These are phyloP conservation scores for Sula dactylatra DNA, from an alignment of 2,113 vertebrate species.

Conservation along the genomic window DNA sequence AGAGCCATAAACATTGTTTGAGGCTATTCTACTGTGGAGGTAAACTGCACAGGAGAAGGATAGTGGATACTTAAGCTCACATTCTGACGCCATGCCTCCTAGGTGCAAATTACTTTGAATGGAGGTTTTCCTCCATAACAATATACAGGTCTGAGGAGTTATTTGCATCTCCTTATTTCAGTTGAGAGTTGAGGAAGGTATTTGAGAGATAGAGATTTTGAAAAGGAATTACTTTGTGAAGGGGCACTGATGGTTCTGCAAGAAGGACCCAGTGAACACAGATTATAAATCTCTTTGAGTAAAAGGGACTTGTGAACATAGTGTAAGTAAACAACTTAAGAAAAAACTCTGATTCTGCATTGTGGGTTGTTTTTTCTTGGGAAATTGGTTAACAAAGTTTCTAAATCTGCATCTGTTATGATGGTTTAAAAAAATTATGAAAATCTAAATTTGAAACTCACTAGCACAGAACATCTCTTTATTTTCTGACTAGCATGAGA, in stretches of 20 bases:
- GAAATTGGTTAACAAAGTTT: neutral
- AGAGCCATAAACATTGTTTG: neutral
- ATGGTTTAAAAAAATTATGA: neutral
- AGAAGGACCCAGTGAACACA: neutral
- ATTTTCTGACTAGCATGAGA: neutral
- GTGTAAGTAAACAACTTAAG: neutral
- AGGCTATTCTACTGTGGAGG: neutral
- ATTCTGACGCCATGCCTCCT: neutral
- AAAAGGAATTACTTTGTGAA: neutral
- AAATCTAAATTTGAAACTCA: neutral
- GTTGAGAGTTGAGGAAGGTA: neutral
- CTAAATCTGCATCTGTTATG: neutral
- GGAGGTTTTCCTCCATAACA: neutral
- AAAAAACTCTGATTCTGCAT: neutral
- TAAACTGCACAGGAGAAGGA: neutral
- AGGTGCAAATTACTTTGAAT: neutral
- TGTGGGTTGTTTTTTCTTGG: neutral
- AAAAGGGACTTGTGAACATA: neutral
- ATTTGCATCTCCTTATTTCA: neutral
- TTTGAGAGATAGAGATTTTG: neutral
- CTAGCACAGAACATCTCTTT: neutral
- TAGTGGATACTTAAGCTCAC: neutral
- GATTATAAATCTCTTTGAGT: neutral
- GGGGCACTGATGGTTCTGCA: neutral
- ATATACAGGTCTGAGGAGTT: neutral